phyloP scores from a whole-genome alignment of 2,113 vertebrate genomes.

The Corydoras sp. region DNA sequence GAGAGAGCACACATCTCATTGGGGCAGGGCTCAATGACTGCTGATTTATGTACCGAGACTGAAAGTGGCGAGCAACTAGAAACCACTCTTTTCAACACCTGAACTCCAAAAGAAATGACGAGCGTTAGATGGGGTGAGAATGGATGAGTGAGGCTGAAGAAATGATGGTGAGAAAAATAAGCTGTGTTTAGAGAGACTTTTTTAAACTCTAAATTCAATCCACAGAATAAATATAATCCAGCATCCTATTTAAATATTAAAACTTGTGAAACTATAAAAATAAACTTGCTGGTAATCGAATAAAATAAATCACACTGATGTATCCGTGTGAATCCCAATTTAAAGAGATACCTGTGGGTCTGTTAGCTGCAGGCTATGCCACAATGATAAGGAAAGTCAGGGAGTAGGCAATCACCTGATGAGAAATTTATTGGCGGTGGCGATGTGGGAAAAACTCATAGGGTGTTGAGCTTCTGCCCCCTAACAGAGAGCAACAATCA shows the following conservation, averaged over 20 bases:
- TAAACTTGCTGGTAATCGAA: neutral
- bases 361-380: neutral
- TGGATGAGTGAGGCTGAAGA: conserved; percentile 31
- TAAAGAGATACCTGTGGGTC: conserved; percentile 15
- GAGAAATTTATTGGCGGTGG: conserved; percentile 30
- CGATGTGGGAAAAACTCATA: conserved; percentile 15
- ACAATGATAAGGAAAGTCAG: conserved; percentile 25
- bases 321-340: neutral
- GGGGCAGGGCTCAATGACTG: conserved; percentile 66
- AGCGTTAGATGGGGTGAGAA: conserved; percentile 36
- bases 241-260: too few species aligned
- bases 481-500: conserved; percentile 16
- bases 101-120: conserved; percentile 29
- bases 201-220: too few species aligned
- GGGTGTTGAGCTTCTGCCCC: conserved; percentile 10
- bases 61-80: conserved; percentile 57
- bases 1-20: conserved; percentile 62
- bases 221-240: too few species aligned
- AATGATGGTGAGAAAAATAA: neutral
- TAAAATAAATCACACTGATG: neutral
- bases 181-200: too few species aligned
- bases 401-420: conserved; percentile 23
- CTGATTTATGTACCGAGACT: conserved; percentile 63
- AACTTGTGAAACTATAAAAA: too few species aligned
- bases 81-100: conserved; percentile 49